phyloP scores from a whole-genome alignment of 2,113 vertebrate species.

The Pygoscelis adeliae region DNA sequence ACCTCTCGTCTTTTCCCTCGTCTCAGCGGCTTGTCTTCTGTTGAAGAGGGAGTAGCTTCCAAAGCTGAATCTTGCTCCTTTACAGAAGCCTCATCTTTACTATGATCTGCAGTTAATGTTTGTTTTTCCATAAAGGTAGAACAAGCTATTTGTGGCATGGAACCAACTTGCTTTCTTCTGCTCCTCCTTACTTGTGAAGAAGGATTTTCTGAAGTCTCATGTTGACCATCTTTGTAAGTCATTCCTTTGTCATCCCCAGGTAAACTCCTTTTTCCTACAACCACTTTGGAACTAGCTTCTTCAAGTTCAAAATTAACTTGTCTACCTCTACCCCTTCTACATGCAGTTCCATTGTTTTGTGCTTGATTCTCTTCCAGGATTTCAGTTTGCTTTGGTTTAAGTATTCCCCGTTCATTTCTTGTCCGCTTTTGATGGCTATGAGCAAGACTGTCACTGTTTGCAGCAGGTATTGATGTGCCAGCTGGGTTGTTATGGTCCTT shows the following conservation, averaged over 20 bases:
- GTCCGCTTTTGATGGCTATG: fast-evolving
- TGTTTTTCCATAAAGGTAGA: neutral
- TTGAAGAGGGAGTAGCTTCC: neutral
- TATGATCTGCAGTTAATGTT: neutral
- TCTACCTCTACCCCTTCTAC: neutral
- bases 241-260: neutral
- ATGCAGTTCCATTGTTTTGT: fast-evolving
- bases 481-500: neutral
- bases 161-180: neutral
- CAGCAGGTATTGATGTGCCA: neutral
- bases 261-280: neutral
- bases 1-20: neutral
- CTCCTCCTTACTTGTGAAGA: neutral
- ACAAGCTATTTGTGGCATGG: neutral
- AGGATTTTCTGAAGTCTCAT: neutral
- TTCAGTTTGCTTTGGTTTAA: neutral
- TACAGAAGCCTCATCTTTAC: neutral
- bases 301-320: neutral
- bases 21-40: neutral
- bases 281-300: neutral
- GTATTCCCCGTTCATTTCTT: neutral
- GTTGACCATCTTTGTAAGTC: neutral
- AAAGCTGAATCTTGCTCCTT: neutral
- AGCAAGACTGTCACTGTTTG: neutral
- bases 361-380: neutral